Evolutionary conservation across 2,888 invertebrate genomes (phyloP).

Genomic region (Sinhomidia bicolor): DNA sequence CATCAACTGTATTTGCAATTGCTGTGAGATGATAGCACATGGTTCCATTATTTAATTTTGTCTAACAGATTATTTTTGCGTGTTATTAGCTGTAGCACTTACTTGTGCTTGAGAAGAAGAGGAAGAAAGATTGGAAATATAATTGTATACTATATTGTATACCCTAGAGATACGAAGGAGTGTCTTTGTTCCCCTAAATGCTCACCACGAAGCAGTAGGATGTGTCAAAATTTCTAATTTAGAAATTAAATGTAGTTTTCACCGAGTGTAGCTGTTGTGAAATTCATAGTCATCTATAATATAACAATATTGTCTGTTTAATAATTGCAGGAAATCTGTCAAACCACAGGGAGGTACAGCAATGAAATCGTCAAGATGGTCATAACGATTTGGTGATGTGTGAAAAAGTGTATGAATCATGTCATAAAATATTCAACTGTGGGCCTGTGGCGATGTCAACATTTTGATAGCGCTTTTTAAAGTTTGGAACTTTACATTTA

Average conservation of each 20-base stretch:
- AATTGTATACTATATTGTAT: background rate
- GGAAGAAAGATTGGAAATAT: too few species aligned
- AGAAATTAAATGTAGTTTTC: background rate
- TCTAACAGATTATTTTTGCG: too few species aligned
- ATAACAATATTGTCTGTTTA: background rate
- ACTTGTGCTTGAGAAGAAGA: too few species aligned
- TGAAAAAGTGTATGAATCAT: too few species aligned
- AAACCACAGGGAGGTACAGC: background rate
- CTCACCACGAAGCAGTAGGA: background rate
- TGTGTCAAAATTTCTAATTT: background rate
- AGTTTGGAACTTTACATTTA: too few species aligned
- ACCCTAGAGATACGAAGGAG: background rate
- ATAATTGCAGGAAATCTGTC: slow-evolving; percentile 26
- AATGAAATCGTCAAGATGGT: background rate
- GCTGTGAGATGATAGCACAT: background rate
- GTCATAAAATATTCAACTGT: too few species aligned
- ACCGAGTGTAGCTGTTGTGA: too few species aligned
- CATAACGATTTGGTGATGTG: background rate
- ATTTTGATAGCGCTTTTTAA: too few species aligned
- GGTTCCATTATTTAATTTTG: too few species aligned
- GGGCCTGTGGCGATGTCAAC: too few species aligned
- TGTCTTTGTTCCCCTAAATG: slow-evolving; percentile 14
- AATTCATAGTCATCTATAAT: too few species aligned
- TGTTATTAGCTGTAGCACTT: too few species aligned
- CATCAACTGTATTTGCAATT: background rate